Evolutionary conservation across 2,888 invertebrate genomes (phyloP).

Genomic region (Lycaena phlaeas): DNA sequence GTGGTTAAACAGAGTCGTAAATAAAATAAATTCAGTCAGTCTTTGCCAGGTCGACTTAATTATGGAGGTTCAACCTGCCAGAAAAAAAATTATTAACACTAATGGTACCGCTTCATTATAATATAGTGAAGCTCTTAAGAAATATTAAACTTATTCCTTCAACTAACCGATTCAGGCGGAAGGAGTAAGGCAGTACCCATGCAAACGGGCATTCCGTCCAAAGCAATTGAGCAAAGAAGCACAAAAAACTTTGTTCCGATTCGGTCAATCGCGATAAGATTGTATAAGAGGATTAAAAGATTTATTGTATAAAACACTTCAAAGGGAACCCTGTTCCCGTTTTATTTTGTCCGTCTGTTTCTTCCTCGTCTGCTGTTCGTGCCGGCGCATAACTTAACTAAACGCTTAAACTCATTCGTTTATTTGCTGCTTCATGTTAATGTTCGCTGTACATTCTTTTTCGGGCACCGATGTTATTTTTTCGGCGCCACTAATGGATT

Average conservation of each 20-base stretch:
- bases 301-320: conserved; percentile 61
- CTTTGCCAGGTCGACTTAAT: too few relatives aligned
- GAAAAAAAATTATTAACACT: too few relatives aligned
- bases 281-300: conserved; percentile 68
- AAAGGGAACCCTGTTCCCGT: conserved; percentile 58
- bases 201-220: too few relatives aligned
- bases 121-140: too few relatives aligned
- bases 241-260: conserved; percentile 27
- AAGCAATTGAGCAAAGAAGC: too few relatives aligned
- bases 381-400: conserved; percentile 42
- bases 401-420: conserved; percentile 34
- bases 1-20: too few relatives aligned
- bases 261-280: conserved; percentile 62
- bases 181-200: too few relatives aligned
- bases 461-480: conserved; percentile 22
- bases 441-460: conserved; percentile 29
- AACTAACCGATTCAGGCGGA: too few relatives aligned
- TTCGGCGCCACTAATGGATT: conserved; percentile 19
- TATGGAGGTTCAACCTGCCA: too few relatives aligned
- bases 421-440: conserved; percentile 43
- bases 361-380: conserved; percentile 38
- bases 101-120: too few relatives aligned
- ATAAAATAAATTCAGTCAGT: too few relatives aligned
- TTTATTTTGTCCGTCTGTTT: conserved; percentile 55
- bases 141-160: too few relatives aligned